Base-by-base conservation (phyloP, 2,797 vertebrate species). In the Enteromius fasciolatus region DNA sequence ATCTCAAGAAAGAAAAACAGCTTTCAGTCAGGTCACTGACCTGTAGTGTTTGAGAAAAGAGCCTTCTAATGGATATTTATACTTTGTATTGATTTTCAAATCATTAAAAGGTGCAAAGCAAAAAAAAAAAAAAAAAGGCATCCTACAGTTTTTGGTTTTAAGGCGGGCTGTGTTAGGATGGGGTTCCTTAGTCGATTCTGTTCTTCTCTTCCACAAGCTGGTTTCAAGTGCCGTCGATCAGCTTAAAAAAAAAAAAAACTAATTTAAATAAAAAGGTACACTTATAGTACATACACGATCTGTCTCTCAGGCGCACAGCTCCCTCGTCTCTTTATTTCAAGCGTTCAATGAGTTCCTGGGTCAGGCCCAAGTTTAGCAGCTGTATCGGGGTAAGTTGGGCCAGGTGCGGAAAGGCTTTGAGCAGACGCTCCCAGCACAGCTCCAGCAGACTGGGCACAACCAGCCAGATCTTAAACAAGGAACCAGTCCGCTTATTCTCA, bases 401-500 rank as follows among this genome's bases (percentile, higher is more conserved):
- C 67, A 99, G 89, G 57, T 96, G 96, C 12, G 98, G 98, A 90
- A 97, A 98, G 48, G 93, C 94, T 14, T 93, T 94, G 28, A 98
- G 95, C 8, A 99, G 95, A 90, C 94, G 96, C 92, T 99, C 97
- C 98, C 98, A 99, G 0, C 96, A 97, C 74, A 99, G 95, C 95
- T 99, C 98, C 94, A 99, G 93, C 86, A 99, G 93, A 87, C 96
- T 99, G 89, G 98, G 98, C 0, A 97, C 97, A 67, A 95, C 95
- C 89, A 99, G 95, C 98, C 97, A 99, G 92, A 99, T 98, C 94
- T 97, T 98, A 93, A 98, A 99, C 83, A 99, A 92, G 17, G 98
- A 99, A 86, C 97, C 97, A 93, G 98, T 99, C 91, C 98, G 93
- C 93, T 96, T 97, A 94, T 99, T 98, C 89, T 99, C 96, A 0